These are phyloP conservation scores for Spodoptera litura DNA, from an alignment of 1,140 invertebrate species.

Conservation along the genomic window DNA sequence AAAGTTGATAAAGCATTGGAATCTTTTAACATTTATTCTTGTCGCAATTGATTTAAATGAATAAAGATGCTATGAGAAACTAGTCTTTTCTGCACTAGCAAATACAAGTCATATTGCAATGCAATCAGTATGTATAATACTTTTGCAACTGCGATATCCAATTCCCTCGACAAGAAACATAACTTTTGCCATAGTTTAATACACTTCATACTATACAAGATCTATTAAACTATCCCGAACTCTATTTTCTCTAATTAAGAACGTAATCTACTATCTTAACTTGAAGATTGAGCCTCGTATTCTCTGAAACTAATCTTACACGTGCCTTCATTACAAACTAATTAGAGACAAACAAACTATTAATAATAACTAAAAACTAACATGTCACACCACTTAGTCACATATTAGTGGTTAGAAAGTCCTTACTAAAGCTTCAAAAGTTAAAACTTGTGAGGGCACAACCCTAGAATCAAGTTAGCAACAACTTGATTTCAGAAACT, in stretches of 20 bases:
- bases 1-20: no score
- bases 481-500: slow-evolving; percentile 17
- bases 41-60: no score
- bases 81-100: no score
- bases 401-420: slow-evolving; percentile 55
- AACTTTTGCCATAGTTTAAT: no score
- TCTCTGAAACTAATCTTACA: slow-evolving; percentile 16
- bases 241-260: slow-evolving; percentile 4
- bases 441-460: slow-evolving; percentile 60
- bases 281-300: not conserved
- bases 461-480: slow-evolving; percentile 31
- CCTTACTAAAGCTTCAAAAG: slow-evolving; percentile 60
- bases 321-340: slow-evolving; percentile 23
- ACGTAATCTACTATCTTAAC: not conserved
- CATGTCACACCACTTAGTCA: slow-evolving; percentile 58
- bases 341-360: slow-evolving; percentile 25
- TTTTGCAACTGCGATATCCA: no score
- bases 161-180: no score
- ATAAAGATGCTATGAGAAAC: no score
- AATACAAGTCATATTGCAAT: no score
- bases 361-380: slow-evolving; percentile 56
- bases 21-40: no score
- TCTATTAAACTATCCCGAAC: not conserved
- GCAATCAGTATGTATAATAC: no score
- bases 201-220: not conserved